phyloP scores from a whole-genome alignment of 2,113 vertebrate genomes.

The Pterophyllum scalare region DNA sequence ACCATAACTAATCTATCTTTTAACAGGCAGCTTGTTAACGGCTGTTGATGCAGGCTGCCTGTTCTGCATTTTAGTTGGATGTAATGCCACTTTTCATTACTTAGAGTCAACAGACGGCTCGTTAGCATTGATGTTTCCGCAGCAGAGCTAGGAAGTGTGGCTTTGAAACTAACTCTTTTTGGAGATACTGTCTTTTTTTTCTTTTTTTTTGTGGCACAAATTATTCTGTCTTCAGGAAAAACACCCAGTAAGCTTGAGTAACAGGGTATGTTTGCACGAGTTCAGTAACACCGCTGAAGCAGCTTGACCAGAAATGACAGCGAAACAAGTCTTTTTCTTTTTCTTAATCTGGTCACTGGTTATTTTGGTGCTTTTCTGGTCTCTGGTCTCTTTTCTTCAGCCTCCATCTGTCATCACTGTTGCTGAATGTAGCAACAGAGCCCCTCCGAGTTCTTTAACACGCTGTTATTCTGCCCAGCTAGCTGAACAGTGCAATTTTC shows the following conservation, averaged over 20 bases:
- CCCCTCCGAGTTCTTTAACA: neutral
- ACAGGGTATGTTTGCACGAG: neutral
- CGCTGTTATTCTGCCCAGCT: neutral
- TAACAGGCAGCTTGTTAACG: neutral
- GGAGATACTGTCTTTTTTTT: neutral
- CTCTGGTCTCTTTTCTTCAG: neutral
- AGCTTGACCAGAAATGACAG: neutral
- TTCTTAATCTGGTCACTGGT: too few species aligned
- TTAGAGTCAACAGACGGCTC: constrained; percentile 1
- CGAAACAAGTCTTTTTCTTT: neutral
- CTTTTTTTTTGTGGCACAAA: neutral
- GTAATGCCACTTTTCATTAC: neutral
- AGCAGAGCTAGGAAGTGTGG: neutral
- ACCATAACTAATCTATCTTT: neutral
- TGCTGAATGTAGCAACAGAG: neutral
- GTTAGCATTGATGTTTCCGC: neutral
- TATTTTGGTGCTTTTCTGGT: too few species aligned
- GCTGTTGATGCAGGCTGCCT: neutral
- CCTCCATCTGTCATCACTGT: constrained; percentile 6
- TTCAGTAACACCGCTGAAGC: neutral
- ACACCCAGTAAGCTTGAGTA: neutral
- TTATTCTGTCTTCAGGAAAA: neutral
- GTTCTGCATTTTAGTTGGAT: neutral
- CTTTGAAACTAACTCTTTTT: constrained; percentile 1
- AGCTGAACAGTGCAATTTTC: neutral